Percentiles rank a stretch among this genome's conserved stretches.
Evolutionary conservation across 2,797 vertebrate species (phyloP).

Genomic region (Danionella dracula): DNA sequence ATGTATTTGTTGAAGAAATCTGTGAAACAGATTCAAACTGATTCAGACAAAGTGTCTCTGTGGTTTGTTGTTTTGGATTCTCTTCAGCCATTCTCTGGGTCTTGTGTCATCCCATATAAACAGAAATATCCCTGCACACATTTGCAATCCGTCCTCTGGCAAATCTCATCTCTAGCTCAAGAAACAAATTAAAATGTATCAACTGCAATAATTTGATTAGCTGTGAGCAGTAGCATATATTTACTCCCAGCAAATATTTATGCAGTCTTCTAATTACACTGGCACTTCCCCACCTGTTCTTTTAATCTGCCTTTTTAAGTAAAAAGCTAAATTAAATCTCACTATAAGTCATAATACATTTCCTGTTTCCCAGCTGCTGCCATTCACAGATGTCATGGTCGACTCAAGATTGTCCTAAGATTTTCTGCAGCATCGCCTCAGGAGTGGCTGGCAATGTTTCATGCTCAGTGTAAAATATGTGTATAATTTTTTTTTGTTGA

Average conservation of each 20-base stretch:
- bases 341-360: constrained; percentile 35
- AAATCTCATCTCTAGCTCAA: too few relatives aligned
- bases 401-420: constrained; percentile 25
- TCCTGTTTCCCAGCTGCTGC: constrained; percentile 18
- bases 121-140: too few relatives aligned
- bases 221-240: not conserved
- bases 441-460: constrained; percentile 5
- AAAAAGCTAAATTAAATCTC: constrained; percentile 27
- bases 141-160: too few relatives aligned
- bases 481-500: constrained; percentile 8
- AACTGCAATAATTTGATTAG: not conserved
- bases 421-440: constrained; percentile 5
- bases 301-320: constrained; percentile 22
- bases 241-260: constrained; percentile 28
- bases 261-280: constrained; percentile 13
- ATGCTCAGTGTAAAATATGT: constrained; percentile 4
- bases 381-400: constrained; percentile 18
- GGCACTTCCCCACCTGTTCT: constrained; percentile 35
- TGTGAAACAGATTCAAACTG: too few relatives aligned
- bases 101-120: too few relatives aligned
- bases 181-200: too few relatives aligned
- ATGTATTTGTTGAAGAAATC: too few relatives aligned
- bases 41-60: too few relatives aligned
- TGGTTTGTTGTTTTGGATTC: too few relatives aligned
- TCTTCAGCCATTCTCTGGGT: too few relatives aligned